Evolutionary conservation across 2,113 vertebrate species (phyloP).

Genomic region (Leucoraja erinaceus): DNA sequence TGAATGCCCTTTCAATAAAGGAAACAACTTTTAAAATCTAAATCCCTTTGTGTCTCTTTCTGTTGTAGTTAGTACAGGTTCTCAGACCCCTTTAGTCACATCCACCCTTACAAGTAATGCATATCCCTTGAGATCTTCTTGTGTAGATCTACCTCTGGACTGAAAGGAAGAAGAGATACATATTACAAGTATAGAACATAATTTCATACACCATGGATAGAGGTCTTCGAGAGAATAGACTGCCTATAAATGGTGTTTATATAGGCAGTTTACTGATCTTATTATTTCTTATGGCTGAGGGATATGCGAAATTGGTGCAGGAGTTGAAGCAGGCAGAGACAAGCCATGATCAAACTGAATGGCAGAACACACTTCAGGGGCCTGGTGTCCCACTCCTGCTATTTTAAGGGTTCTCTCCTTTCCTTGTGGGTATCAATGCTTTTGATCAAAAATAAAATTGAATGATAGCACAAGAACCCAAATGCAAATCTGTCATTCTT

Average conservation of each 20-base stretch:
- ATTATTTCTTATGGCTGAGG: not conserved
- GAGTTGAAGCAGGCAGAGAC: no score
- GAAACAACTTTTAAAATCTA: not conserved
- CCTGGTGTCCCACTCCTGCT: no score
- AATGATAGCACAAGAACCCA: no score
- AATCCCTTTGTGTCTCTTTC: not conserved
- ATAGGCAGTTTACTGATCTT: not conserved
- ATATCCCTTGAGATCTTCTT: not conserved
- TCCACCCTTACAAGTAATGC: conserved; percentile 7
- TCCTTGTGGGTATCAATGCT: not conserved
- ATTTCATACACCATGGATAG: not conserved
- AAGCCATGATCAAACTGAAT: no score
- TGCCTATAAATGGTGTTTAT: not conserved
- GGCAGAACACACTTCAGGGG: no score
- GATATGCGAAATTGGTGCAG: no score
- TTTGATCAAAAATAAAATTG: not conserved
- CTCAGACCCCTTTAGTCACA: not conserved
- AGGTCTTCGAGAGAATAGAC: not conserved
- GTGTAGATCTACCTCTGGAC: conserved; percentile 18
- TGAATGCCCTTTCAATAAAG: not conserved
- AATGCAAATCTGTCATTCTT: not conserved
- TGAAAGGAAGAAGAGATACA: conserved; percentile 6
- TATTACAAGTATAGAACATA: not conserved
- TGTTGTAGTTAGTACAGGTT: not conserved
- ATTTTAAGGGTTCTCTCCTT: no score